Conservation (phyloP, 2,797 vertebrate genomes). For the Emys orbicularis region DNA sequence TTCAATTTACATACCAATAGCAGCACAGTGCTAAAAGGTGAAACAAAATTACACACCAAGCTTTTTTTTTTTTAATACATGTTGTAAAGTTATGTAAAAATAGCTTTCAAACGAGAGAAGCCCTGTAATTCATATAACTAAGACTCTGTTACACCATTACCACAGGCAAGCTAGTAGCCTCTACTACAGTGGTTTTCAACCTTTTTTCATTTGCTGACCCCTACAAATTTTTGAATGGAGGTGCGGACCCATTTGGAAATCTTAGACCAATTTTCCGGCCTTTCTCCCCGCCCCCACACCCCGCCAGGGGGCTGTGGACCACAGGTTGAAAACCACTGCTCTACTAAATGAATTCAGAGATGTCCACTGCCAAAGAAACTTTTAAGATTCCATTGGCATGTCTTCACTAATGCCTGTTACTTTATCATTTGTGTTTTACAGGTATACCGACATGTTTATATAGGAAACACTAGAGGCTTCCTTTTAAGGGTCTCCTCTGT, state of each 20-base stretch:
- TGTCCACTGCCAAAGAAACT: not conserved
- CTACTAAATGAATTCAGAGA: not conserved
- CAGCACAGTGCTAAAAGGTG: not conserved
- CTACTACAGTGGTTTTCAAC: not conserved
- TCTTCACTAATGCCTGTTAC: not conserved
- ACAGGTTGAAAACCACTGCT: not conserved
- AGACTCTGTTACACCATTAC: not conserved
- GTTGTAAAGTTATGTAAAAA: not conserved
- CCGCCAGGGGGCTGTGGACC: too few relatives aligned
- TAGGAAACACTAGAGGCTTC: not conserved
- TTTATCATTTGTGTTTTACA: not conserved
- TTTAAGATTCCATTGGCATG: not conserved
- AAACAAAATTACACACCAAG: not conserved
- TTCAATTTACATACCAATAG: not conserved
- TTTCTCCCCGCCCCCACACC: too few relatives aligned
- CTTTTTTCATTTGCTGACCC: not conserved
- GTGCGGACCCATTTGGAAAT: not conserved
- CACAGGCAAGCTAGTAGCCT: not conserved
- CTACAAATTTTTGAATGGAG: not conserved
- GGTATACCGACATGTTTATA: not conserved
- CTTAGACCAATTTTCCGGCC: too few relatives aligned
- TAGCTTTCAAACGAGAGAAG: not conserved
- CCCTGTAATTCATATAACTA: not conserved
- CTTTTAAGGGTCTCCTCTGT: not conserved
- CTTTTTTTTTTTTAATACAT: not conserved